A percentile compares a stretch with the other conserved stretches of the same genome.
These are phyloP conservation scores for Drosophila seclusa DNA, from an alignment of 2,888 invertebrate genomes.

Conservation along the genomic window DNA sequence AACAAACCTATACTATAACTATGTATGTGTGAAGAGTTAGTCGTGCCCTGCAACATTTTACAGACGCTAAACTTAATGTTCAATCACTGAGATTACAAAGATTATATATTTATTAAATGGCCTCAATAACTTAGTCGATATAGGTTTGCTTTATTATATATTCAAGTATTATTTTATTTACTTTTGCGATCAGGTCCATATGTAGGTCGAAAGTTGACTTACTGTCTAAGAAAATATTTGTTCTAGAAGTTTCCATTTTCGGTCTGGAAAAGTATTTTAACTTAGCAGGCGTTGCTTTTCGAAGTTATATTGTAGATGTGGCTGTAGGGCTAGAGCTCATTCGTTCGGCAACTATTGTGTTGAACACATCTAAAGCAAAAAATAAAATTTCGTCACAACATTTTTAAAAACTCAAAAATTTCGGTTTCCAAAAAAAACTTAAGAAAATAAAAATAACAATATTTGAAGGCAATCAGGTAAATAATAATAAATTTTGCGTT, in stretches of 20 bases:
- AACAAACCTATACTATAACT: background rate
- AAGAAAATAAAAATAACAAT: background rate
- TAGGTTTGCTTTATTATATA: background rate
- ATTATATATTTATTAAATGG: background rate
- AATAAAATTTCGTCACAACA: slow-evolving; percentile 16
- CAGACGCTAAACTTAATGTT: background rate
- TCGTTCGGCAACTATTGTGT: slow-evolving; percentile 26
- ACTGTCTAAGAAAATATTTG: background rate
- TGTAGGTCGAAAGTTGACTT: background rate
- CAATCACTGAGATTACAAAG: background rate
- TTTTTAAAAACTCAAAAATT: slow-evolving; percentile 19
- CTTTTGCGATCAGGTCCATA: background rate
- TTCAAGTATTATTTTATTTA: too few species aligned
- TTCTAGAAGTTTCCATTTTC: background rate
- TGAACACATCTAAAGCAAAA: slow-evolving; percentile 26
- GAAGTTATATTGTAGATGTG: rapidly evolving
- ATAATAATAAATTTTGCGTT: too few species aligned
- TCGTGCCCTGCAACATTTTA: background rate
- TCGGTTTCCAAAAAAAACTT: slow-evolving; percentile 3
- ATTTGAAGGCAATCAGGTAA: slow-evolving; percentile 17
- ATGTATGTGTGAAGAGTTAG: background rate
- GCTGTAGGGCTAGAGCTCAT: slow-evolving; percentile 18
- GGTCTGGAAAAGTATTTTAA: background rate
- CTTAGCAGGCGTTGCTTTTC: slow-evolving; percentile 20
- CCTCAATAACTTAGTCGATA: background rate